Evolutionary conservation across 2,113 vertebrate genomes (phyloP).

Genomic region (Corvus hawaiiensis): DNA sequence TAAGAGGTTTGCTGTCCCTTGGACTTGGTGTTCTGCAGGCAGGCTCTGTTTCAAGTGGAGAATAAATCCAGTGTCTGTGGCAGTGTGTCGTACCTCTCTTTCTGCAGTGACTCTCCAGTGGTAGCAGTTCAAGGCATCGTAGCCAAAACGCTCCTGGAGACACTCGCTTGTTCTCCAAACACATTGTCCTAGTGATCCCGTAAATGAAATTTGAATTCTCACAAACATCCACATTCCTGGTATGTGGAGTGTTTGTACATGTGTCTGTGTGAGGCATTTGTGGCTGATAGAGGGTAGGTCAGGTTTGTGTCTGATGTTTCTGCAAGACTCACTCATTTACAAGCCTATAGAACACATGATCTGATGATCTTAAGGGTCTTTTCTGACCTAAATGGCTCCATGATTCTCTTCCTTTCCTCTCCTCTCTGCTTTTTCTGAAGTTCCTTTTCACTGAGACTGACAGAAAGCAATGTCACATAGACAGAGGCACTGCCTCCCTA

Average conservation of each 20-base stretch:
- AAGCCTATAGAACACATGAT: background rate
- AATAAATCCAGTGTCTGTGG: background rate
- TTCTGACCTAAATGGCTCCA: background rate
- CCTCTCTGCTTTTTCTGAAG: background rate
- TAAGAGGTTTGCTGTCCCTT: background rate
- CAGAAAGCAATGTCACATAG: background rate
- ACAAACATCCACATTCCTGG: background rate
- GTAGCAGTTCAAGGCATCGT: background rate
- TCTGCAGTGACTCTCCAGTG: background rate
- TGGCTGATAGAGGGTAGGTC: background rate
- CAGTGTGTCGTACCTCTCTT: background rate
- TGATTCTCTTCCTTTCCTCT: background rate
- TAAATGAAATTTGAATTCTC: background rate
- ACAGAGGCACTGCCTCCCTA: background rate
- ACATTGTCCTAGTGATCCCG: background rate
- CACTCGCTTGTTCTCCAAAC: background rate
- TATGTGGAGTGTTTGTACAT: background rate
- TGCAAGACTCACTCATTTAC: background rate
- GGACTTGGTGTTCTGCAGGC: background rate
- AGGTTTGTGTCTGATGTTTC: background rate
- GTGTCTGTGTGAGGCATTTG: background rate
- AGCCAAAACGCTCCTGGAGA: background rate
- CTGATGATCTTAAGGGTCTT: background rate
- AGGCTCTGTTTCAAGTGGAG: background rate
- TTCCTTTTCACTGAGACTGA: background rate